phyloP scores from a whole-genome alignment of 92 coral and sea anemone genomes.

The Scolanthus callimorphus region DNA sequence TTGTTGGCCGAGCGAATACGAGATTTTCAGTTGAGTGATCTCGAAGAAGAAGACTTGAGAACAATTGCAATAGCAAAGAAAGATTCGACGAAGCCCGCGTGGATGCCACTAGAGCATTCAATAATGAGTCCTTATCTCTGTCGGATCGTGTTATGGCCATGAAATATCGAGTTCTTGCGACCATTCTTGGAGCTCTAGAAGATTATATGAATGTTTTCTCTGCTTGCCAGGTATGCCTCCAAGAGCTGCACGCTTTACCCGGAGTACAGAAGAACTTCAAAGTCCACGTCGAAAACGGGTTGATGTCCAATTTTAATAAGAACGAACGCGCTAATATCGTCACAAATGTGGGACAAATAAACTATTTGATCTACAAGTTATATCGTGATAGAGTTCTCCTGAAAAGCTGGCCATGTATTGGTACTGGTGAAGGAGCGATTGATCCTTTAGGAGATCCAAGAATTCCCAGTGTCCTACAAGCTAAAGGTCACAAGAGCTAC shows the following conservation, averaged over 20 bases:
- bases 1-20: neutral
- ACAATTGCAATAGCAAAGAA: too few relatives aligned
- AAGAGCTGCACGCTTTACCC: neutral
- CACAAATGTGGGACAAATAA: neutral
- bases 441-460: too few relatives aligned
- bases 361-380: neutral
- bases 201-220: neutral
- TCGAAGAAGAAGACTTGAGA: too few relatives aligned
- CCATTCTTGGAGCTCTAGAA: neutral
- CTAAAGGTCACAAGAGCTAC: too few relatives aligned
- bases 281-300: neutral
- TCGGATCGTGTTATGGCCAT: neutral
- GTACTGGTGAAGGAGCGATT: too few relatives aligned
- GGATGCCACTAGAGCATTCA: neutral
- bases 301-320: neutral
- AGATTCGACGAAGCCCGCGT: neutral
- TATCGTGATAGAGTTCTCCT: too few relatives aligned
- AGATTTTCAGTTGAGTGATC: neutral
- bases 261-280: neutral
- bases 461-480: too few relatives aligned
- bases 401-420: too few relatives aligned
- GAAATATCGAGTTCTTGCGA: neutral
- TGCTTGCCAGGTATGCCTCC: neutral
- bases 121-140: neutral
- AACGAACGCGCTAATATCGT: neutral